A percentile compares a stretch with the other conserved stretches of the same genome.
Conservation (phyloP, 1,140 invertebrate genomes). For the Tetramorium parvispinum region DNA sequence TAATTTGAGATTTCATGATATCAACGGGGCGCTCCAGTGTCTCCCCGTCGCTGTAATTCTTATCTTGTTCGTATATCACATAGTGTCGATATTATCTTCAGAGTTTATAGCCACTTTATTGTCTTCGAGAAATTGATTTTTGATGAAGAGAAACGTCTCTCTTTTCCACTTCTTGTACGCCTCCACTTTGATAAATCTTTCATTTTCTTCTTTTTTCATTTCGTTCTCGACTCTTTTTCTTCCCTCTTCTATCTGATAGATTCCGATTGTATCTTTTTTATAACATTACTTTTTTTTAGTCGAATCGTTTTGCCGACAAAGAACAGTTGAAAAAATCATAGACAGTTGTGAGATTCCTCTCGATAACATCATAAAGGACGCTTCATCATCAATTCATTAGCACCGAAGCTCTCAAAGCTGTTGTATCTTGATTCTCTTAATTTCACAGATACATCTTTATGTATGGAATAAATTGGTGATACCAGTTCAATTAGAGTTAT, state of each 20-base stretch:
- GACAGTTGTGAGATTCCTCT: slow-evolving; percentile 12
- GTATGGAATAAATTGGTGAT: not conserved
- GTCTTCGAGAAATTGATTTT: slow-evolving; percentile 61
- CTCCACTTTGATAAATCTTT: slow-evolving; percentile 46
- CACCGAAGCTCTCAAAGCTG: not conserved
- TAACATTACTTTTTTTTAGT: slow-evolving; percentile 29
- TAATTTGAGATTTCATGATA: slow-evolving; percentile 37
- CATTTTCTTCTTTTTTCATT: slow-evolving; percentile 32
- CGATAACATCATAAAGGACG: not conserved
- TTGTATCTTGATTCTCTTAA: not conserved
- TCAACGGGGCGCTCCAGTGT: not conserved
- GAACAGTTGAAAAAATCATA: slow-evolving; percentile 33
- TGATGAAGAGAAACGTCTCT: slow-evolving; percentile 34
- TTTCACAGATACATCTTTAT: not conserved
- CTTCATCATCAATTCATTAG: slow-evolving; percentile 57
- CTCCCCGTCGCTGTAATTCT: slow-evolving; percentile 16
- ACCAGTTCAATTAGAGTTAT: not conserved
- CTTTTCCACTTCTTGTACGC: slow-evolving; percentile 26
- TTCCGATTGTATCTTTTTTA: slow-evolving; percentile 31
- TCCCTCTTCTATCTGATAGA: not conserved
- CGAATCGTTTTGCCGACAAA: not conserved
- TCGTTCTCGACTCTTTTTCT: not conserved
- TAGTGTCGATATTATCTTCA: slow-evolving; percentile 53
- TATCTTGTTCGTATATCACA: slow-evolving; percentile 56
- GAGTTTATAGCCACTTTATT: slow-evolving; percentile 65